Conservation (phyloP, 2,113 vertebrate species). For the Passer domesticus region DNA sequence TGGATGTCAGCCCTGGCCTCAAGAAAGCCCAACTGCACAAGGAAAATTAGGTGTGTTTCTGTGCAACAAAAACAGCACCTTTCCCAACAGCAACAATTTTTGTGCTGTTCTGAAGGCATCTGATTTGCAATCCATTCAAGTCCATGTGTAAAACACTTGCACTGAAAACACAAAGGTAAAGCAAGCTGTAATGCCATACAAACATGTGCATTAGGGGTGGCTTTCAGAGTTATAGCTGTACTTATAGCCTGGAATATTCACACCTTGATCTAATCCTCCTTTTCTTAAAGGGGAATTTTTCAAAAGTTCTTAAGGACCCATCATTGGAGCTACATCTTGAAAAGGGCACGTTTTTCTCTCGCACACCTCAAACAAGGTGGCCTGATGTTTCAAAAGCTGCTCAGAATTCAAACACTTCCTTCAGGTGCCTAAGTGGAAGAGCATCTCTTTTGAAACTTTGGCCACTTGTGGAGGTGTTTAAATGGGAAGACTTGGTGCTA, state of each 20-base stretch:
- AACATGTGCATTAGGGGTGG: background rate
- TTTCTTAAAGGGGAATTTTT: constrained; percentile 48
- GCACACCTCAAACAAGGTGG: constrained; percentile 54
- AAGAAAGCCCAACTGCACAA: constrained; percentile 40
- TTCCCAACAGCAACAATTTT: constrained; percentile 35
- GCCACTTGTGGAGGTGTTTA: constrained; percentile 59
- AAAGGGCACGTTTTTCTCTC: constrained; percentile 50
- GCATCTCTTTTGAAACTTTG: constrained; percentile 65
- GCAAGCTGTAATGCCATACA: background rate
- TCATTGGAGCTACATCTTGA: constrained; percentile 39
- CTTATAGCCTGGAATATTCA: constrained; percentile 63
- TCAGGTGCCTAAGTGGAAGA: constrained; percentile 34
- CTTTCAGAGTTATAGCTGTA: background rate
- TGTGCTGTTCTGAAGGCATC: background rate
- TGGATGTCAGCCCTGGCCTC: constrained; percentile 67
- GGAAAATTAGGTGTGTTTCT: constrained; percentile 50
- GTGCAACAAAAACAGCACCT: constrained; percentile 18
- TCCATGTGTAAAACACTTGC: background rate
- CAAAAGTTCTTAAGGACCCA: constrained; percentile 29
- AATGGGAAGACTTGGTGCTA: constrained; percentile 48
- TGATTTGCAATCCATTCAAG: constrained; percentile 25
- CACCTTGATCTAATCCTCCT: constrained; percentile 33
- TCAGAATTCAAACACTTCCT: constrained; percentile 60
- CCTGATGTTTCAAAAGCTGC: constrained; percentile 66
- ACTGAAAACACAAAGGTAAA: background rate